Evolutionary conservation across 1,140 invertebrate species (phyloP).

Genomic region (Neoseiulus cucumeris): DNA sequence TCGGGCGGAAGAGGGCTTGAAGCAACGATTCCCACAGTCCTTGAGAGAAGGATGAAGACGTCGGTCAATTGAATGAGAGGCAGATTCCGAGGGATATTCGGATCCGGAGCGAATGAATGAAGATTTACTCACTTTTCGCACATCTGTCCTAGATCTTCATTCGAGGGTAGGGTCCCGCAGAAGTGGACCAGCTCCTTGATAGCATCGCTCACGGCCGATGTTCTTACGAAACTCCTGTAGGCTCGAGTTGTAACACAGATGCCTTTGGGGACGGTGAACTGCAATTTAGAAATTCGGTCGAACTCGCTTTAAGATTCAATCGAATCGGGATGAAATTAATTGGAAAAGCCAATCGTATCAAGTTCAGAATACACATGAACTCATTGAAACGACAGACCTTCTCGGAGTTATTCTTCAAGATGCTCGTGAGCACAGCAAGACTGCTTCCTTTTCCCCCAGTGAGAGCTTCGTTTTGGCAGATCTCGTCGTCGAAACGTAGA

Average conservation of each 20-base stretch:
- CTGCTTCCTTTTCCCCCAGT: background rate
- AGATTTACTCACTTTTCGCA: background rate
- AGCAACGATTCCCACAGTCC: background rate
- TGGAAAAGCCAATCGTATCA: background rate
- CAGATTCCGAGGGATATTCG: background rate
- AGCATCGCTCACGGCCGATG: background rate
- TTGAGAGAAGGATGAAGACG: too few species aligned
- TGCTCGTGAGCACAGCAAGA: background rate
- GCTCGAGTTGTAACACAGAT: conserved; percentile 1
- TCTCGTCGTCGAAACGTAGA: background rate
- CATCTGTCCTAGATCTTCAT: background rate
- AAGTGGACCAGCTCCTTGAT: background rate
- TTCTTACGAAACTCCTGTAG: background rate
- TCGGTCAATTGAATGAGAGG: background rate
- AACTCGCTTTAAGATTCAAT: background rate
- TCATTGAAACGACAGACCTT: background rate
- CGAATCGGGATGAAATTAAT: background rate
- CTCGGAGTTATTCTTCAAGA: background rate
- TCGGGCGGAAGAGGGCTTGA: background rate
- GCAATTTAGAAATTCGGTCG: background rate
- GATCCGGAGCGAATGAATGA: background rate
- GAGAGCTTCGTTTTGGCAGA: background rate
- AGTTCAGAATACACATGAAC: background rate
- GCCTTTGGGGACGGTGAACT: background rate
- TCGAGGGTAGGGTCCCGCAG: background rate